A percentile compares a stretch with the other conserved stretches of the same genome.
These are phyloP conservation scores for Solea senegalensis DNA, from an alignment of 2,113 vertebrate genomes.

Conservation along the genomic window DNA sequence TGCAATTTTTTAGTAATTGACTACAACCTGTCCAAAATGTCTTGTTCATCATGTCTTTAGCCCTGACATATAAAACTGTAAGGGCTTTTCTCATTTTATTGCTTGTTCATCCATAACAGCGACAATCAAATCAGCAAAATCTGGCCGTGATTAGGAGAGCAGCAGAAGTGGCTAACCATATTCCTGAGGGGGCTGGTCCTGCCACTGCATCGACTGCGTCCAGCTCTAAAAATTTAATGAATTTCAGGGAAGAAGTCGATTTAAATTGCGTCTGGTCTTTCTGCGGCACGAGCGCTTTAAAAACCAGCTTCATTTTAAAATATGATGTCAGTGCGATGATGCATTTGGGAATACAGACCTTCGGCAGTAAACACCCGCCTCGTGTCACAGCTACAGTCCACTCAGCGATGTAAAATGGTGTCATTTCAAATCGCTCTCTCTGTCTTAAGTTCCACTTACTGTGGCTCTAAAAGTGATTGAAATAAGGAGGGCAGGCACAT, in stretches of 20 bases:
- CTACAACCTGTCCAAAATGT: too few species aligned
- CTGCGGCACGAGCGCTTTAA: conserved; percentile 3
- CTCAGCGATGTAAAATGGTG: too few species aligned
- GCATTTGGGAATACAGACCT: conserved; percentile 18
- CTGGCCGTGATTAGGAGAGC: conserved; percentile 1
- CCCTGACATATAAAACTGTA: background rate
- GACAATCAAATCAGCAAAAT: background rate
- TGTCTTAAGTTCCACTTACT: too few species aligned
- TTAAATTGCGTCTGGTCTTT: conserved; percentile 27
- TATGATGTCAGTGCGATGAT: conserved; percentile 25
- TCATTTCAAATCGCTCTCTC: too few species aligned
- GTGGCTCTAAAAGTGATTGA: conserved; percentile 13
- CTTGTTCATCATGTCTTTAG: background rate
- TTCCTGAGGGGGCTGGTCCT: background rate
- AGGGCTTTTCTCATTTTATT: background rate
- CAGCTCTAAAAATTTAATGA: conserved; percentile 26
- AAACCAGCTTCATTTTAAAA: conserved; percentile 4
- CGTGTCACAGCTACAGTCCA: too few species aligned
- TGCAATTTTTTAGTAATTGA: too few species aligned
- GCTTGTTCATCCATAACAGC: conserved; percentile 4
- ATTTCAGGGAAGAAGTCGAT: conserved; percentile 27
- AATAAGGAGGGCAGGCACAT: conserved; percentile 26
- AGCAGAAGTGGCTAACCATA: conserved; percentile 9
- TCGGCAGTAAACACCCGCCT: too few species aligned
- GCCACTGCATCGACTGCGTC: conserved; percentile 4